Evolutionary conservation across 1,140 invertebrate genomes (phyloP).

Genomic region (Drosophila kikkawai): DNA sequence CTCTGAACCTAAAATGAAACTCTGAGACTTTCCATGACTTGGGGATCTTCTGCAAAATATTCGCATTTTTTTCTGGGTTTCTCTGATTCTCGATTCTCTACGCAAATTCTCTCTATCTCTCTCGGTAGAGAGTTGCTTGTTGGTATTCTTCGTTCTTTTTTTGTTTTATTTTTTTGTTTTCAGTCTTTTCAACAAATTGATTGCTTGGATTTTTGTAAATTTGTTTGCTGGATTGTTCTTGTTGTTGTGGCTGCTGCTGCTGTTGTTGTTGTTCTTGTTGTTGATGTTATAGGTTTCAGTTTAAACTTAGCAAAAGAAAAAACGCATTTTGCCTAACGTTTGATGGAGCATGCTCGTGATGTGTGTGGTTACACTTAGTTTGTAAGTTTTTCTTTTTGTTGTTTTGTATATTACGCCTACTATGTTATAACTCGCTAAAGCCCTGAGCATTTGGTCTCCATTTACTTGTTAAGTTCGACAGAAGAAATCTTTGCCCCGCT

Average conservation of each 20-base stretch:
- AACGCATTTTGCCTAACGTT: conserved; percentile 48
- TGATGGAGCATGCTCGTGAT: conserved; percentile 81
- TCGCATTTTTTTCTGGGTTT: conserved; percentile 6
- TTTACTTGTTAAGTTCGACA: conserved; percentile 81
- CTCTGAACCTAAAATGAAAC: conserved; percentile 22
- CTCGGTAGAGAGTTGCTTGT: conserved; percentile 22
- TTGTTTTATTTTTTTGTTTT: conserved; percentile 46
- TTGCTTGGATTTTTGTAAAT: conserved; percentile 78
- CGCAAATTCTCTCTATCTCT: conserved; percentile 37
- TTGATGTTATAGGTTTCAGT: conserved; percentile 32
- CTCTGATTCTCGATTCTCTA: conserved; percentile 42
- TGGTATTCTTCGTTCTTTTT: conserved; percentile 16
- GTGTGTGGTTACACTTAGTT: conserved; percentile 71
- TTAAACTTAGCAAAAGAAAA: conserved; percentile 43
- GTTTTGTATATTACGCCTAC: conserved; percentile 66
- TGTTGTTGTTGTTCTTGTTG: conserved; percentile 14
- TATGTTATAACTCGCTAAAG: conserved; percentile 75
- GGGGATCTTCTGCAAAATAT: conserved; percentile 28
- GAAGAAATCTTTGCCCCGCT: conserved; percentile 55
- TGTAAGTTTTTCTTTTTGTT: conserved; percentile 62
- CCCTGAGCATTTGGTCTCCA: conserved; percentile 84
- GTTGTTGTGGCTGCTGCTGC: conserved; percentile 35
- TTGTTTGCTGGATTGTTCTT: conserved; percentile 80
- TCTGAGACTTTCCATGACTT: conserved; percentile 37
- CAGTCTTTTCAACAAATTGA: conserved; percentile 81